Percentiles rank a stretch among this genome's conserved stretches.
Evolutionary conservation across 2,888 invertebrate genomes (phyloP).

Genomic region (Strigamia transsilvanica): DNA sequence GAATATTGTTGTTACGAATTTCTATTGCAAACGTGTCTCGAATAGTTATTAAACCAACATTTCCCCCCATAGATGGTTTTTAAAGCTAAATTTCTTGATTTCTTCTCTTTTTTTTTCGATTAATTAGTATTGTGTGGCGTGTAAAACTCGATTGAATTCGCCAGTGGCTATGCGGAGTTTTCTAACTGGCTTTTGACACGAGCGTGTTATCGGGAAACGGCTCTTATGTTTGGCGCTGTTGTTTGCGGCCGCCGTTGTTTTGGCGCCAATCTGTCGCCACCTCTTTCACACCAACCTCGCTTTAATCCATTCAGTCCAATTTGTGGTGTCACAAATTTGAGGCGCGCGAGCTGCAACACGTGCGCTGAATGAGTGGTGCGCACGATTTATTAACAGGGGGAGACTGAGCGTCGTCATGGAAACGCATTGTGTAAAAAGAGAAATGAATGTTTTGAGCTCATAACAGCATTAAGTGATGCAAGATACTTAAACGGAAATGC

Average conservation of each 20-base stretch:
- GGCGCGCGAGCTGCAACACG: slow-evolving; percentile 49
- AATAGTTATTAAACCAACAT: too few species aligned
- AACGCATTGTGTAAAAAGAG: slow-evolving; percentile 22
- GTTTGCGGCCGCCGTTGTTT: slow-evolving; percentile 37
- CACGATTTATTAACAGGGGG: slow-evolving; percentile 43
- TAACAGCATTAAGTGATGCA: neutral
- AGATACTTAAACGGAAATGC: slow-evolving; percentile 11
- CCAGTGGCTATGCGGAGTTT: too few species aligned
- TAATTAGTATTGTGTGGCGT: too few species aligned
- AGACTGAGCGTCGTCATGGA: slow-evolving; percentile 35
- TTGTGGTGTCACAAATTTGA: slow-evolving; percentile 49
- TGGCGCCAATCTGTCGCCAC: slow-evolving; percentile 49
- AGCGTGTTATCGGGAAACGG: neutral
- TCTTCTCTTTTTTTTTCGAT: too few species aligned
- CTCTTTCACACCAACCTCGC: slow-evolving; percentile 40
- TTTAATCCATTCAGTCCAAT: slow-evolving; percentile 49
- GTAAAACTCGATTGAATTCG: too few species aligned
- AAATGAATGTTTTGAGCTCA: neutral
- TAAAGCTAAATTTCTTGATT: too few species aligned
- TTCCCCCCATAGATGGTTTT: too few species aligned
- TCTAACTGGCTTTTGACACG: too few species aligned
- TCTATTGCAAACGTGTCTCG: too few species aligned
- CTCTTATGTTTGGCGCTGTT: slow-evolving; percentile 12
- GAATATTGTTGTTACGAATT: too few species aligned
- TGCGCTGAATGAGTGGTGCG: slow-evolving; percentile 30